Base-by-base conservation (phyloP, 2,113 vertebrate species). In the Psettodes erumei region DNA sequence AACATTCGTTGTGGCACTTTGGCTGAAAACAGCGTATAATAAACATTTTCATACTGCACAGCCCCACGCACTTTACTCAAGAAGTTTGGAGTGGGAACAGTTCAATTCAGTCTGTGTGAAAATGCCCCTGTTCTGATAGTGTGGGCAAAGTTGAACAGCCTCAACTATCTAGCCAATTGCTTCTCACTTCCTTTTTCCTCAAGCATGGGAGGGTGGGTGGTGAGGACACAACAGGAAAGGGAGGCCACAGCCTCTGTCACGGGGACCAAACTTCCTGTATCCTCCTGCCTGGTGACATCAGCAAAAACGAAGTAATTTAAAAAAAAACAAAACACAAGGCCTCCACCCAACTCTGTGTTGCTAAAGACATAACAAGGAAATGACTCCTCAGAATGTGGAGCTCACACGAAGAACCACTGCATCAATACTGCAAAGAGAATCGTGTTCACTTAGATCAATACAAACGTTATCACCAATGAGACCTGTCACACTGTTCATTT, bases 141-240 rank as follows among this genome's bases (percentile, higher is more conserved):
- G 42, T 32, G 37, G 11, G 74, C 67, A 83, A 64, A 73, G 63
- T 43, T 60, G 54, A 89, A 77, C 7, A 38, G 8, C 27, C 43
- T 27, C 16, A 65, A 37, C 15, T 40, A 47, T 75, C 58, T 27
- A 21, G 40, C 47, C 64, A 48, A 80, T 81, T 75, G 67, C 83
- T 74, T 81, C 45, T 81, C 56, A 66, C 82, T 91, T 93, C 86
- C 83, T 30, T 51, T 83, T 82, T 68, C 48, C 51, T 45, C 15
- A 8, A 30, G 43, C 33, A 40, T 54, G 62, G 12, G 65, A 55
- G 67, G 16, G 42, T 5, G 12, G 45, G 50, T 53, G 58, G 47
- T 50, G 40, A 81, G 86, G 76, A 90, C 78, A 85, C 74, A 82
- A 88, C 70, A 87, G 86, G 88, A 91, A 88, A 58, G 13, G 71